These are phyloP conservation scores for Agrochola macilenta DNA, from an alignment of 2,888 invertebrate species.

Conservation along the genomic window DNA sequence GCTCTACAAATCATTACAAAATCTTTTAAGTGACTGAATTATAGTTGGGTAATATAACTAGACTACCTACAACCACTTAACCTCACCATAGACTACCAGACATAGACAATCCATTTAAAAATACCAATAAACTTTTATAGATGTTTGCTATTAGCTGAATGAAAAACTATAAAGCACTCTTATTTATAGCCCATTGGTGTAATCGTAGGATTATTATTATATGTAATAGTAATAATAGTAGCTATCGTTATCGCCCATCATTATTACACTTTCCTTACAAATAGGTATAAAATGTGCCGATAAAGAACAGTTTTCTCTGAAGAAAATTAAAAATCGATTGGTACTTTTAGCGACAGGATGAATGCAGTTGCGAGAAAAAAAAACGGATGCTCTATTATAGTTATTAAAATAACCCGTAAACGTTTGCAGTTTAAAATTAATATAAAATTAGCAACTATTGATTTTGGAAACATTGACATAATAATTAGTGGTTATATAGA, in stretches of 20 bases:
- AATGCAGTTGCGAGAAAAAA: too few species aligned
- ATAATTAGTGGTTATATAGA: too few species aligned
- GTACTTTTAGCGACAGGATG: not conserved
- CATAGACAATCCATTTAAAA: conserved; percentile 54
- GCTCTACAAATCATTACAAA: not conserved
- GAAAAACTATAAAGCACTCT: conserved; percentile 48
- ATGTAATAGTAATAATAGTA: conserved; percentile 19
- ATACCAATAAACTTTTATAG: conserved; percentile 55
- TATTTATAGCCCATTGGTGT: conserved; percentile 37
- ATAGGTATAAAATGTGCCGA: not conserved
- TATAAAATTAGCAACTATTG: too few species aligned
- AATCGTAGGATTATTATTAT: conserved; percentile 22
- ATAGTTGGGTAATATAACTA: not conserved
- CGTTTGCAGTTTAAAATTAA: not conserved
- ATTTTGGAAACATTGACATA: too few species aligned
- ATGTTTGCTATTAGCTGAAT: conserved; percentile 42
- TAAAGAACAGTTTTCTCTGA: not conserved
- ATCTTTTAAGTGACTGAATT: too few species aligned
- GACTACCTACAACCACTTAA: not conserved
- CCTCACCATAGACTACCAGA: not conserved
- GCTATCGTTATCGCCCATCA: not conserved
- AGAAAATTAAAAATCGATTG: not conserved
- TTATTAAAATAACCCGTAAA: too few species aligned
- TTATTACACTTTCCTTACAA: not conserved
- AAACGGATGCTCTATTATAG: too few species aligned